Percentiles rank a stretch among this genome's conserved stretches.
Evolutionary conservation across 1,140 invertebrate species (phyloP).

Genomic region (Drosophila chauvacae): DNA sequence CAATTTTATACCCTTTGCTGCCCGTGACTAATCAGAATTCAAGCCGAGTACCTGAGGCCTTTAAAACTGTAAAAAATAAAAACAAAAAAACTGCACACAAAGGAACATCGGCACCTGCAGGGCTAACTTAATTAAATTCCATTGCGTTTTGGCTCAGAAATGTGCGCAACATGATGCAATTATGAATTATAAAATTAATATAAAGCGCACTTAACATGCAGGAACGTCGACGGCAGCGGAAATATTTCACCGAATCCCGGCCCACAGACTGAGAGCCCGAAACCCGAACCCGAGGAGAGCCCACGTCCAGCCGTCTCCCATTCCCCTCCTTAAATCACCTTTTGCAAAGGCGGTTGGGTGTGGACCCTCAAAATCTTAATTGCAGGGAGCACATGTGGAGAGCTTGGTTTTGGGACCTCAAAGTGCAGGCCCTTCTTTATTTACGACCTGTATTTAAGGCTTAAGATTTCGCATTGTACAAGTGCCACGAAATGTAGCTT

Average conservation of each 20-base stretch:
- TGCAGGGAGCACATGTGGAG: constrained; percentile 29
- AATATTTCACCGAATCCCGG: constrained; percentile 58
- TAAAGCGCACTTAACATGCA: constrained; percentile 67
- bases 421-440: constrained; percentile 11
- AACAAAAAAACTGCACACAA: constrained; percentile 32
- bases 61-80: constrained; percentile 21
- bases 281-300: not conserved
- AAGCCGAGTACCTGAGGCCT: constrained; percentile 40
- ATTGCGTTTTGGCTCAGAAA: constrained; percentile 62
- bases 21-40: constrained; percentile 56
- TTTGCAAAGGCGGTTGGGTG: constrained; percentile 11
- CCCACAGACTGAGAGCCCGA: constrained; percentile 20
- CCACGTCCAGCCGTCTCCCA: constrained; percentile 1
- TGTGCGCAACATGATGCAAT: constrained; percentile 64
- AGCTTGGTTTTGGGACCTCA: constrained; percentile 1
- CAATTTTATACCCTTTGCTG: constrained; percentile 13
- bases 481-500: not conserved
- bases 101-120: constrained; percentile 44
- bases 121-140: constrained; percentile 69
- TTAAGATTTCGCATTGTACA: not conserved
- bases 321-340: not conserved
- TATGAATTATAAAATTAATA: constrained; percentile 69
- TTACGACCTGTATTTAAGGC: not conserved
- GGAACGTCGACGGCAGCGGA: constrained; percentile 44
- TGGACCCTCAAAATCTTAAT: constrained; percentile 43